Base-by-base conservation (phyloP, 2,797 vertebrate species). In the Pampus argenteus region DNA sequence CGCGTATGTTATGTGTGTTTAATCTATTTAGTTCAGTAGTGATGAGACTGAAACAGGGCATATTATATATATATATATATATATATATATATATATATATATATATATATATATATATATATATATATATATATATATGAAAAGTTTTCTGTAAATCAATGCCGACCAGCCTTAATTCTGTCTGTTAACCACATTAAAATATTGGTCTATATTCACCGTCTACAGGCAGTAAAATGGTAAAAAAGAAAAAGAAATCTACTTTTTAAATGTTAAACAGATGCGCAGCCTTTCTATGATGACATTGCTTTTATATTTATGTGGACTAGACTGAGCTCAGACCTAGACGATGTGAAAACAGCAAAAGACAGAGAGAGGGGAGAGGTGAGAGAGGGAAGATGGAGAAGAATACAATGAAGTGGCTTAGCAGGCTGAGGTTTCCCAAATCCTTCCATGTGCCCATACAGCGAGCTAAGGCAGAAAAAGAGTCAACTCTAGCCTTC, bases 371-470 rank as follows among this genome's bases (percentile, higher is more conserved):
- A 64, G 66, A 79, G 85, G 83, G 74, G 81, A 88, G 82, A 88
- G 89, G 84, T 83, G 85, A 82, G 75, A 71, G 73, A 77, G 81
- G 79, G 70, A 88, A 88, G 89, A 91, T 89, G 87, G 92, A 86
- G 89, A 85, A 83, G 92, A 94, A 94, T 95, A 91, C 92, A 89
- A 94, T 94, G 89, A 91, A 90, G 89, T 90, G 92, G 93, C 94
- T 94, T 94, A 94, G 87, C 74, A 63, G 82, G 75, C 86, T 72
- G 81, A 89, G 82, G 85, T 87, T 86, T 81, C 82, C 79, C 78
- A 92, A 93, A 94, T 93, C 92, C 90, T 78, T 80, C 85, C 81
- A 52, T 82, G 86, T 74, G 65, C 79, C 86, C 92, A 84, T 84
- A 84, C 80, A 67, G 90, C 47, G 68, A 88, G 86, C 74, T 59